Conservation (phyloP, 2,888 invertebrate species). For the Xylota sylvarum region DNA sequence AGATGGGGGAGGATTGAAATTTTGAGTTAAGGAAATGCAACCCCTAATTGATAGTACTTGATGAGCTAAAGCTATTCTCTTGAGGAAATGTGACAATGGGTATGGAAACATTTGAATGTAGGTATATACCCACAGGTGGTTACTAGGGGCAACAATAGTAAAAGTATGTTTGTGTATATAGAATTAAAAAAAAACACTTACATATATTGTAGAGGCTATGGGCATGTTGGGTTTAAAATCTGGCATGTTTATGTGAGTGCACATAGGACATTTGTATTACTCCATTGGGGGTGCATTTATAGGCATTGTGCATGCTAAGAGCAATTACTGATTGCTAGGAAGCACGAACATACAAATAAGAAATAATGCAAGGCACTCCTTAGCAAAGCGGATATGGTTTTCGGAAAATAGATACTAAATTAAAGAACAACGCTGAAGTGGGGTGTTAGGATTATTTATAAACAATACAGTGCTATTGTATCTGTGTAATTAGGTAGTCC, state of each 20-base stretch:
- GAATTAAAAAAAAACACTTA: neutral
- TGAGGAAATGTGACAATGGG: constrained; percentile 27
- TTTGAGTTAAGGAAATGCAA: constrained; percentile 38
- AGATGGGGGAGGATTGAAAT: constrained; percentile 15
- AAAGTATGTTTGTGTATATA: neutral
- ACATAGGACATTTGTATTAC: constrained; percentile 32
- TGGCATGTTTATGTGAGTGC: constrained; percentile 49
- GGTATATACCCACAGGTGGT: constrained; percentile 61
- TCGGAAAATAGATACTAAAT: constrained; percentile 23
- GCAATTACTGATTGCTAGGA: constrained; percentile 50
- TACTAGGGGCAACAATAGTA: constrained; percentile 24
- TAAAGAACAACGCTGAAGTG: neutral
- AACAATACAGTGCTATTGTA: neutral
- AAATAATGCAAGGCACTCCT: constrained; percentile 44
- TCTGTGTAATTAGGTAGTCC: neutral
- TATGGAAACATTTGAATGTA: constrained; percentile 18
- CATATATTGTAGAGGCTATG: neutral
- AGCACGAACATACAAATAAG: constrained; percentile 37
- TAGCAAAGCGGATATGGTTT: neutral
- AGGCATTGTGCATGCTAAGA: constrained; percentile 54
- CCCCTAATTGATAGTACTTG: constrained; percentile 53
- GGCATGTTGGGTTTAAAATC: constrained; percentile 33
- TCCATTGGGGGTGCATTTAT: constrained; percentile 49
- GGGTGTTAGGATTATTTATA: constrained; percentile 7
- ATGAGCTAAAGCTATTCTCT: constrained; percentile 40